A percentile compares a stretch with the other conserved stretches of the same genome.
Conservation (phyloP, 2,797 vertebrate species). For the Acrocephalus scirpaceus region DNA sequence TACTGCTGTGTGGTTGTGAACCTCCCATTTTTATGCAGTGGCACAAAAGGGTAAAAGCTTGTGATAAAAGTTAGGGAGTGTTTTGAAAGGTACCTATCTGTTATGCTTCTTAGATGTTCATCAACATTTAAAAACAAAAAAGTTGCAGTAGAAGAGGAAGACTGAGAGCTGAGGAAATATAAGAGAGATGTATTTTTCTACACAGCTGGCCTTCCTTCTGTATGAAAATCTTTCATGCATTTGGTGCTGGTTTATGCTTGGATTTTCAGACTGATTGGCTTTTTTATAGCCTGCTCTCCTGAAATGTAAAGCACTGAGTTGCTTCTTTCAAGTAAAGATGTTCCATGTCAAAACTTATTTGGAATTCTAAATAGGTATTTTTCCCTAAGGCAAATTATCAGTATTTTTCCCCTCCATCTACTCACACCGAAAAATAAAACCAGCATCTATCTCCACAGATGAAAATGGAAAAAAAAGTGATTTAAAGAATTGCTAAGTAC, state of each 20-base stretch:
- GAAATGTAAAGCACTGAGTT: background rate
- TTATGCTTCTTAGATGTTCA: background rate
- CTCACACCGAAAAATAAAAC: background rate
- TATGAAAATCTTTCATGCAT: background rate
- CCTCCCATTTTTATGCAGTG: background rate
- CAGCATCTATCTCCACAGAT: background rate
- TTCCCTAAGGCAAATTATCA: background rate
- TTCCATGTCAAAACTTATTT: background rate
- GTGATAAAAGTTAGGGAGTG: background rate
- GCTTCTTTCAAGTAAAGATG: conserved; percentile 1
- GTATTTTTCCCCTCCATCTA: background rate
- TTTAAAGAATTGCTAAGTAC: background rate
- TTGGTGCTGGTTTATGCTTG: background rate
- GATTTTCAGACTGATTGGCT: background rate
- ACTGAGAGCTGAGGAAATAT: background rate
- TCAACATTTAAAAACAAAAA: background rate
- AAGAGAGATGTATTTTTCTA: background rate
- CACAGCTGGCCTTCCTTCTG: background rate
- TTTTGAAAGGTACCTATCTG: background rate
- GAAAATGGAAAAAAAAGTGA: background rate
- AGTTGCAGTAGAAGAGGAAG: background rate
- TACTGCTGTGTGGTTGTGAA: background rate
- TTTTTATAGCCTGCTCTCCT: conserved; percentile 7
- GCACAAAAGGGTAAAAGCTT: background rate
- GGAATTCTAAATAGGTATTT: background rate